Evolutionary conservation across 1,140 invertebrate species (phyloP), one percentile per base, ranked within the genome.

Genomic region (Periplaneta americana): DNA sequence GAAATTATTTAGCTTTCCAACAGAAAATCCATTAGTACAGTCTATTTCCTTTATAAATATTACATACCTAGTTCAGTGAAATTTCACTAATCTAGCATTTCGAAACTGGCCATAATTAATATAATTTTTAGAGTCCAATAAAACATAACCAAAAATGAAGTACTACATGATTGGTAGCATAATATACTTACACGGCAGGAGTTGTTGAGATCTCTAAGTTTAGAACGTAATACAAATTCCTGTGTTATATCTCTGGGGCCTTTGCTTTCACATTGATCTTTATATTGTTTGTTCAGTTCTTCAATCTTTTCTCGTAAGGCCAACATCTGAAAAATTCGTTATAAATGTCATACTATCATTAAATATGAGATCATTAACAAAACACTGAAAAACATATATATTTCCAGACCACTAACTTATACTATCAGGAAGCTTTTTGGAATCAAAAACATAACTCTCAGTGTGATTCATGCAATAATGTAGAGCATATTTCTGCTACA

Each of bases 211-310:
- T 99, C 97, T 82, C 95, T 88, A 78, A 95, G 89, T 84, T 96
- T 95, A 33, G 94, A 94, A 75, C 96, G 92, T 48, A 96, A 91
- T 74, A 95, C 93, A 89, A 98, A 99, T 89, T 99, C 97, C 83
- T 96, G 92, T 74, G 94, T 93, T 82, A 96, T 93, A 87, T 95
- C 93, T 82, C 91, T 90, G 36, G 90, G 88, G 86, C 91, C 88
- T 88, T 94, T 94, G 33, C 89, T 90, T 78, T 94, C 91, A 0
- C 89, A 87, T 82, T 94, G 90, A 84, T 93, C 91, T 85, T 93
- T 92, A 84, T 95, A 92, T 83, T 94, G 93, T 83, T 91, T 91
- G 82, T 93, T 91, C 5, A 96, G 87, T 84, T 94, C 92, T 83
- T 91, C 88, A 82, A 97, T 91, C 83, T 92, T 90, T 33, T 94